Conservation (phyloP, 2,888 invertebrate species). For the Machimus atricapillus region DNA sequence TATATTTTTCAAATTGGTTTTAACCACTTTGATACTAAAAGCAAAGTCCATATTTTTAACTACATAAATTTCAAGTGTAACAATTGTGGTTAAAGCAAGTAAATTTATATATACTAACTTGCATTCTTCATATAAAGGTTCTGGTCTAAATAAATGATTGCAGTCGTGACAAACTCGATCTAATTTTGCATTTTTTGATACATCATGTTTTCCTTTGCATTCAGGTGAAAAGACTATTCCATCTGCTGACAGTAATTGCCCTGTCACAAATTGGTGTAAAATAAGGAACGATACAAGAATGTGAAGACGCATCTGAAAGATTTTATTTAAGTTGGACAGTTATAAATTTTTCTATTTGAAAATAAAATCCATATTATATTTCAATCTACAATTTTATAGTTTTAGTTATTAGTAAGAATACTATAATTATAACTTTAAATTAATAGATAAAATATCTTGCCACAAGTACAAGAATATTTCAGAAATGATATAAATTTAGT, state of each 20-base stretch:
- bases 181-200: not conserved
- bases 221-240: no score
- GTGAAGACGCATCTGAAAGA: not conserved
- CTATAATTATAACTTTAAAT: no score
- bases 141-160: no score
- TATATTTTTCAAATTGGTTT: no score
- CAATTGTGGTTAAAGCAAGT: no score
- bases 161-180: not conserved
- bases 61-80: no score
- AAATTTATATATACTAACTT: not conserved
- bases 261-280: not conserved
- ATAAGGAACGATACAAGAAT: not conserved
- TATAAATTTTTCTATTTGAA: not conserved
- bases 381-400: not conserved
- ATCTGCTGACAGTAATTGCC: no score
- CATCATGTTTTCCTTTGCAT: not conserved
- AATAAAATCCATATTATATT: not conserved
- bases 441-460: no score
- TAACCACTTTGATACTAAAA: no score
- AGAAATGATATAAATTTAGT: no score
- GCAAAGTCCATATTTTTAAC: no score
- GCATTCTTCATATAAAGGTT: not conserved
- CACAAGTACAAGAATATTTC: no score
- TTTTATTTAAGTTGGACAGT: not conserved
- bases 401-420: not conserved